phyloP scores from a whole-genome alignment of 2,888 invertebrate species.

The Andrena marginata region DNA sequence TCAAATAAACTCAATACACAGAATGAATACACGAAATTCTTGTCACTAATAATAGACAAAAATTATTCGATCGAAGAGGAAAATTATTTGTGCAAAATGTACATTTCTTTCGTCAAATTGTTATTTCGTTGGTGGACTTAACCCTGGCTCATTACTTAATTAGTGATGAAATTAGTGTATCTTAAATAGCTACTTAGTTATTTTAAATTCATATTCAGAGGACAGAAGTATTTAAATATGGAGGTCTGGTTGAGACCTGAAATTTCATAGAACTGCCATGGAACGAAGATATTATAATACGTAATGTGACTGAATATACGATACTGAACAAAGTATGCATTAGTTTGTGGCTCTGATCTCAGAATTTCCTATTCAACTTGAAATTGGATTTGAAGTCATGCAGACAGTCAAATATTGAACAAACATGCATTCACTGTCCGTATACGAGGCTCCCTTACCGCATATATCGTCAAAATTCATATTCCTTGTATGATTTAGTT shows the following conservation, averaged over 20 bases:
- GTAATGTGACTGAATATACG: not conserved
- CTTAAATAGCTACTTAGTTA: too few relatives aligned
- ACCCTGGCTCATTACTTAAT: too few relatives aligned
- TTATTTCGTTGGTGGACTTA: not conserved
- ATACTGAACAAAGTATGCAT: constrained; percentile 5
- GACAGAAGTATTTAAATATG: too few relatives aligned
- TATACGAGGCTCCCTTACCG: not conserved
- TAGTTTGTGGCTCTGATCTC: not conserved
- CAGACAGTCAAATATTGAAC: constrained; percentile 2
- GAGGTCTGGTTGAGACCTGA: not conserved
- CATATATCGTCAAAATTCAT: not conserved
- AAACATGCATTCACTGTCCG: not conserved
- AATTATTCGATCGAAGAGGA: not conserved
- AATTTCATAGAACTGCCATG: not conserved
- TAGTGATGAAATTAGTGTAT: too few relatives aligned
- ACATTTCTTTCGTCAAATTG: not conserved
- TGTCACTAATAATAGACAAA: not conserved
- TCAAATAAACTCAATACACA: not conserved
- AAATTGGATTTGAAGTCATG: constrained; percentile 17
- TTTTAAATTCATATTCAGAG: too few relatives aligned
- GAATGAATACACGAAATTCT: too few relatives aligned
- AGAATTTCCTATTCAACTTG: constrained; percentile 5
- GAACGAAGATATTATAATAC: not conserved
- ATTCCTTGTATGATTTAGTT: not conserved
- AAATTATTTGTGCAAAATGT: not conserved